Evolutionary conservation across 1,140 invertebrate species (phyloP).

Genomic region (Ptiloglossa arizonensis): DNA sequence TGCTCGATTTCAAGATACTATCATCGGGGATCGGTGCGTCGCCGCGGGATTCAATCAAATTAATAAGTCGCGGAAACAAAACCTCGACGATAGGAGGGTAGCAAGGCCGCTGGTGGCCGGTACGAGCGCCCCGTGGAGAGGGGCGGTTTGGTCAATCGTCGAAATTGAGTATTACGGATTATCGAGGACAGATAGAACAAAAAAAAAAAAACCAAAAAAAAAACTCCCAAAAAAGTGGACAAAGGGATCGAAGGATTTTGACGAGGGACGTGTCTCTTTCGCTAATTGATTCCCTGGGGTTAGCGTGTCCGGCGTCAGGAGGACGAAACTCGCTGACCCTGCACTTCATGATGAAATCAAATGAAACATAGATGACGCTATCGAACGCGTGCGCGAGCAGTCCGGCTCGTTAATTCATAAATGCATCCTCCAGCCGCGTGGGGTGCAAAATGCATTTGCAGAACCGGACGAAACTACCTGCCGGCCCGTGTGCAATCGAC

Average conservation of each 20-base stretch:
- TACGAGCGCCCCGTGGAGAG: conserved; percentile 72
- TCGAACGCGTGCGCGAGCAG: conserved; percentile 58
- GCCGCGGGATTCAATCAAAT: conserved; percentile 77
- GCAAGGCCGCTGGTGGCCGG: conserved; percentile 68
- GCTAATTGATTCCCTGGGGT: conserved; percentile 64
- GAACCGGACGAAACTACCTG: conserved; percentile 46
- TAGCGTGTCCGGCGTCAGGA: conserved; percentile 54
- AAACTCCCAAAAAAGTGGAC: conserved; percentile 54
- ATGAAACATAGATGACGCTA: conserved; percentile 78
- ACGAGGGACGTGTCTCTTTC: conserved; percentile 66
- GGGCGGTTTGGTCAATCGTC: conserved; percentile 79
- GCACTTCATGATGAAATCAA: conserved; percentile 72
- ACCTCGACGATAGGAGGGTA: conserved; percentile 67
- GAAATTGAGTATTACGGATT: conserved; percentile 82
- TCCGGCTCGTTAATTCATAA: conserved; percentile 73
- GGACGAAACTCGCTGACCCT: conserved; percentile 56
- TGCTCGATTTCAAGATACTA: neutral
- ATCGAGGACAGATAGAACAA: conserved; percentile 63
- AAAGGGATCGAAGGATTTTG: conserved; percentile 65
- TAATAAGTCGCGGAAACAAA: conserved; percentile 80
- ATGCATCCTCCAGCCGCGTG: conserved; percentile 60
- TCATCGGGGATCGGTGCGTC: conserved; percentile 28
- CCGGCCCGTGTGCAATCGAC: conserved; percentile 50
- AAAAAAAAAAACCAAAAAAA: conserved; percentile 39
- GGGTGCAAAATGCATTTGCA: conserved; percentile 67